phyloP scores from a whole-genome alignment of 30 jellyfish, hydroid and myxozoan genomes.

The Aurelia aurita complex sp. Pacific region DNA sequence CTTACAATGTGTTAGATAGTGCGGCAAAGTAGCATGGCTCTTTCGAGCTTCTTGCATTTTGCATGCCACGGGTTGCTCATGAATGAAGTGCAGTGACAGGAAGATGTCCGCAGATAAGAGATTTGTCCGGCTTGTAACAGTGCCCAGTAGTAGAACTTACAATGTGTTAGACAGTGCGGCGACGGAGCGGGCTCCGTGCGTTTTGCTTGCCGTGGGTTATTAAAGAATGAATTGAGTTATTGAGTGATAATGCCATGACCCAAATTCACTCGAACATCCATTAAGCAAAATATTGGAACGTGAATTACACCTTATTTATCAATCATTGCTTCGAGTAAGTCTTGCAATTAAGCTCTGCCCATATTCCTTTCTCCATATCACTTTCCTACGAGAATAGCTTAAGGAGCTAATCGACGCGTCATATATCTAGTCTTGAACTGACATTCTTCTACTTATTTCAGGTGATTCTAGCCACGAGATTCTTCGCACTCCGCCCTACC shows the following conservation, averaged over 20 bases:
- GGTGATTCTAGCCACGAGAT: constrained; percentile 69
- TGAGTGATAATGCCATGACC: constrained; percentile 51
- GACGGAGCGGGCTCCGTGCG: no score
- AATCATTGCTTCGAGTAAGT: constrained; percentile 19
- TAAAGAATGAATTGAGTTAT: constrained; percentile 1
- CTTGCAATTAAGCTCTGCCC: constrained; percentile 46
- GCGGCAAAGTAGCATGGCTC: no score
- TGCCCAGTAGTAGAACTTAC: no score
- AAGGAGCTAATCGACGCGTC: constrained; percentile 68
- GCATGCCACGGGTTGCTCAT: background rate
- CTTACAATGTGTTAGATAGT: no score
- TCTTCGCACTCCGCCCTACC: constrained; percentile 65
- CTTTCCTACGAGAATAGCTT: constrained; percentile 68
- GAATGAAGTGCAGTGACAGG: no score
- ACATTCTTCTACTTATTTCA: constrained; percentile 34
- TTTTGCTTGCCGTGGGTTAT: background rate
- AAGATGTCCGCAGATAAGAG: no score
- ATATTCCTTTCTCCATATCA: constrained; percentile 55
- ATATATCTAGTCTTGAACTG: constrained; percentile 54
- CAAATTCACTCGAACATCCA: constrained; percentile 15
- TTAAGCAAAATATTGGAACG: constrained; percentile 13
- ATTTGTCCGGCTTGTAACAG: no score
- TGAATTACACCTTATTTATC: constrained; percentile 49
- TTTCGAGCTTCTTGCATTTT: no score
- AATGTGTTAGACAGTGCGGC: no score